These are phyloP conservation scores for Cuculus canorus DNA, from an alignment of 2,797 vertebrate species.

Conservation along the genomic window DNA sequence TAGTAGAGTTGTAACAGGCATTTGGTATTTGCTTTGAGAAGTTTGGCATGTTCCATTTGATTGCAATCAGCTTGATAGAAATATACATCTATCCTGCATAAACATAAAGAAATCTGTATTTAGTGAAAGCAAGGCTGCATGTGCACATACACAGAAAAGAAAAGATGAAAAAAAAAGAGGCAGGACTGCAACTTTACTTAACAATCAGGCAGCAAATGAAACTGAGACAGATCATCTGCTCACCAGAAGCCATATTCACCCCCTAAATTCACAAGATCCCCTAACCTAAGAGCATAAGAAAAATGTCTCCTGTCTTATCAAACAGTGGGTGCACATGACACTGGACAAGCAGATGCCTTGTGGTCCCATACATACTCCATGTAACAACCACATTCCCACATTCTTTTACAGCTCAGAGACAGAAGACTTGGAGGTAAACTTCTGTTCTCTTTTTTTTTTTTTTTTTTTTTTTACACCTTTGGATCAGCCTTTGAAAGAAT, in stretches of 20 bases:
- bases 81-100: background rate
- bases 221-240: background rate
- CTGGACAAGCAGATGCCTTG: background rate
- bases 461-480: background rate
- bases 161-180: background rate
- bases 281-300: background rate
- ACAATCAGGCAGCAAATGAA: background rate
- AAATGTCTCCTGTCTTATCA: background rate
- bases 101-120: background rate
- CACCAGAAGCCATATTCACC: background rate
- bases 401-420: background rate
- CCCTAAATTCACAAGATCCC: background rate
- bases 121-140: background rate
- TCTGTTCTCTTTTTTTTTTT: background rate
- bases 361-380: background rate
- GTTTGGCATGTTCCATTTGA: background rate
- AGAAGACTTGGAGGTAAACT: background rate
- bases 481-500: background rate
- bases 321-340: background rate
- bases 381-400: background rate
- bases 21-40: conserved; percentile 46
- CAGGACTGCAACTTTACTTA: background rate
- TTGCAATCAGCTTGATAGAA: background rate
- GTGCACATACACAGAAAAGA: background rate
- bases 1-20: background rate